Evolutionary conservation across 2,797 vertebrate genomes (phyloP), one percentile per base, ranked within the genome.

Genomic region (Betta splendens): DNA sequence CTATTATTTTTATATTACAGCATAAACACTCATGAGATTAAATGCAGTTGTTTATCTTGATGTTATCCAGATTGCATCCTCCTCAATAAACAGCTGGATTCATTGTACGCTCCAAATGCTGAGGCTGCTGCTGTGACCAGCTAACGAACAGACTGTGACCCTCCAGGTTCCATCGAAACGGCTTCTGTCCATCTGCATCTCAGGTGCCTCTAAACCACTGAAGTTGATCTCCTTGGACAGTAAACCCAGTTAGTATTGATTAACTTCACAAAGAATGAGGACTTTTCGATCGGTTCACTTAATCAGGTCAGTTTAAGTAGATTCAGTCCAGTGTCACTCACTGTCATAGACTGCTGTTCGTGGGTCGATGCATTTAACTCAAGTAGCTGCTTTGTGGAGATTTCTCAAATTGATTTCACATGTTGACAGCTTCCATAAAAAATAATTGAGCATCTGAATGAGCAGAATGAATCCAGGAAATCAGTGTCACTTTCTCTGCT

Each of bases 391-490:
- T 51, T 18, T 39, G 11, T 40, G 38, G n/a, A 23, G 33, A 59
- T n/a, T n/a, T n/a, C n/a, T n/a, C 21, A 20, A 35, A 36, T n/a
- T n/a, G n/a, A n/a, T n/a, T n/a, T n/a, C n/a, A n/a, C n/a, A n/a
- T n/a, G n/a, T n/a, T n/a, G n/a, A n/a, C n/a, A n/a, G n/a, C n/a
- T n/a, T n/a, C n/a, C n/a, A n/a, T n/a, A n/a, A n/a, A n/a, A n/a
- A n/a, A n/a, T n/a, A n/a, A n/a, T n/a, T n/a, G n/a, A n/a, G n/a
- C n/a, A n/a, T n/a, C n/a, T n/a, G n/a, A n/a, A n/a, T n/a, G n/a
- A n/a, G n/a, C 7, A 38, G 28, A 59, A 17, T 6, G 21, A 29
- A 44, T 39, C 15, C 1, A 7, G 43, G 15, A 63, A 69, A 67
- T 59, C 43, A 20, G 6, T 25, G 12, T 44, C 9, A 0, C 26